Evolutionary conservation across 2,888 invertebrate species (phyloP).

Genomic region (Drepana falcataria): DNA sequence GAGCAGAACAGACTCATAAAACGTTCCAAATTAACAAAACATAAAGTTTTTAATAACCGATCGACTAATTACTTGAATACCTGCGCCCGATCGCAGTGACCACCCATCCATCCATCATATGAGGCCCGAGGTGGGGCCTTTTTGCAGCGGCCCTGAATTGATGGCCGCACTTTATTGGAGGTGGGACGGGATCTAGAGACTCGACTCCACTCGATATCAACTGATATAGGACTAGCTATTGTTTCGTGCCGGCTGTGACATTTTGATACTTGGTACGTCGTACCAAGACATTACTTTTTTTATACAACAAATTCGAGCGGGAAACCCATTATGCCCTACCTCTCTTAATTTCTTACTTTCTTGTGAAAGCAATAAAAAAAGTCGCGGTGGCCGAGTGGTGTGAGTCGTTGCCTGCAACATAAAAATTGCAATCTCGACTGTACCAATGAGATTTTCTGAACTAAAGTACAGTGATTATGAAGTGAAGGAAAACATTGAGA

Average conservation of each 20-base stretch:
- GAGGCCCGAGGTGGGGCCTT: conserved; percentile 35
- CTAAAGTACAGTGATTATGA: too few relatives aligned
- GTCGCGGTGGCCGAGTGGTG: too few relatives aligned
- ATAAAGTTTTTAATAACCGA: conserved; percentile 2
- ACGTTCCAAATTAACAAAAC: background rate
- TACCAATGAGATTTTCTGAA: too few relatives aligned
- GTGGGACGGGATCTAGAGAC: conserved; percentile 57
- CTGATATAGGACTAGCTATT: conserved; percentile 61
- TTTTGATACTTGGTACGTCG: conserved; percentile 36
- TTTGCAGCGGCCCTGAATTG: conserved; percentile 47
- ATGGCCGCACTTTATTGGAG: conserved; percentile 66
- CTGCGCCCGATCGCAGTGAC: conserved; percentile 13
- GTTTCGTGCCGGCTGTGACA: conserved; percentile 8
- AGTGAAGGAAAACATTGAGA: too few relatives aligned
- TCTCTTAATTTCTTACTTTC: too few relatives aligned
- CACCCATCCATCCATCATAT: conserved; percentile 44
- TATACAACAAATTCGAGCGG: too few relatives aligned
- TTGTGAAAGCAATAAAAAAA: too few relatives aligned
- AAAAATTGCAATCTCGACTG: too few relatives aligned
- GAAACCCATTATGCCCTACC: too few relatives aligned
- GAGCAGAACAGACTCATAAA: background rate
- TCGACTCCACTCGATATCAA: conserved; percentile 49
- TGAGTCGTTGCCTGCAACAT: too few relatives aligned
- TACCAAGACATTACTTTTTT: too few relatives aligned
- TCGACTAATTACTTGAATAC: conserved; percentile 17